phyloP scores from a whole-genome alignment of 2,797 vertebrate genomes.

The Thaleichthys pacificus region DNA sequence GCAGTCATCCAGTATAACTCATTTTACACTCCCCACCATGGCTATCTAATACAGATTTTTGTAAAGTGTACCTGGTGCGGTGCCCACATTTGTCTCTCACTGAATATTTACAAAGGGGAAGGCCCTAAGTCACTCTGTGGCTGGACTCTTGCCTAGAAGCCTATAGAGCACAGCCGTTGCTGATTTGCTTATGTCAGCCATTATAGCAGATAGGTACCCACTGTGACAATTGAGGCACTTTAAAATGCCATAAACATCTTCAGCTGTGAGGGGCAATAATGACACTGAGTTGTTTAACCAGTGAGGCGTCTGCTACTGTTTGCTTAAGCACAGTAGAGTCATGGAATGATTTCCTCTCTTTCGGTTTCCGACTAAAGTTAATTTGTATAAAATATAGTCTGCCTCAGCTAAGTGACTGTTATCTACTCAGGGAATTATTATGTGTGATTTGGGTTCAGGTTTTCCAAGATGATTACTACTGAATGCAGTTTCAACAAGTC shows the following conservation, averaged over 20 bases:
- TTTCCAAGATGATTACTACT: background rate
- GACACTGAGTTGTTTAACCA: background rate
- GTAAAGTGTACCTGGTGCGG: background rate
- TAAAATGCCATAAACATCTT: conserved; percentile 6
- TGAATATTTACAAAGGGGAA: background rate
- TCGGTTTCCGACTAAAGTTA: background rate
- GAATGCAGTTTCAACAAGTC: background rate
- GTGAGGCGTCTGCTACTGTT: conserved; percentile 2
- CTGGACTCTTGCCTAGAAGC: background rate
- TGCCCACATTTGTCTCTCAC: background rate
- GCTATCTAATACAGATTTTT: background rate
- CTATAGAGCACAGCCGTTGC: background rate
- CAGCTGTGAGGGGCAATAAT: conserved; percentile 5
- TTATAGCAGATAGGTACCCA: background rate
- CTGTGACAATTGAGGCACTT: conserved; percentile 5
- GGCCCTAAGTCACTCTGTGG: background rate
- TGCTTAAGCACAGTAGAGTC: background rate
- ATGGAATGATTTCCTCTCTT: background rate
- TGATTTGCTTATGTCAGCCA: background rate
- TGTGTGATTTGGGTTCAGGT: background rate
- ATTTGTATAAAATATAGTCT: background rate
- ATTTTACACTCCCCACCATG: background rate
- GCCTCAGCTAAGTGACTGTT: background rate
- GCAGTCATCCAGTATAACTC: too few species aligned
- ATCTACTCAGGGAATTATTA: background rate